These are phyloP conservation scores for Mus spicilegus DNA, from an alignment of 2,113 vertebrate species.

Conservation along the genomic window DNA sequence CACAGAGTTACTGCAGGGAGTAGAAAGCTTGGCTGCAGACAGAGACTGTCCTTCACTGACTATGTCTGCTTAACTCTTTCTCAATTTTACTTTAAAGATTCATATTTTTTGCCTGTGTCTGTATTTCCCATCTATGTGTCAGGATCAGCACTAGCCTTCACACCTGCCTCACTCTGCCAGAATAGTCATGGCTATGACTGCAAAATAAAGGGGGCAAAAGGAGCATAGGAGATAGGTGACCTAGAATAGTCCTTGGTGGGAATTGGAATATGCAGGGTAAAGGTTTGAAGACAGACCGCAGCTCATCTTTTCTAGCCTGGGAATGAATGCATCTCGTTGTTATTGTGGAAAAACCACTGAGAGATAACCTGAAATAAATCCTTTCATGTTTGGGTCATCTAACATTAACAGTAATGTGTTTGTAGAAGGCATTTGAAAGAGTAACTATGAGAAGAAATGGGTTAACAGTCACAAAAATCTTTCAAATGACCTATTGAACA, in stretches of 20 bases:
- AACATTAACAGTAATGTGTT: not conserved
- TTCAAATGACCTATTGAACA: not conserved
- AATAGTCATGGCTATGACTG: not conserved
- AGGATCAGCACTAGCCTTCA: not conserved
- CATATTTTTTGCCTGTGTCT: not conserved
- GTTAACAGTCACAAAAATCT: not conserved
- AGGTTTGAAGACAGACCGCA: not conserved
- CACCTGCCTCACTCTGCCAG: not conserved
- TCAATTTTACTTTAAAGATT: not conserved
- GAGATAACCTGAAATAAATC: not conserved
- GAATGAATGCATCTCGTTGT: not conserved
- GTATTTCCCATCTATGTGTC: not conserved
- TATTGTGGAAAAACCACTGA: not conserved
- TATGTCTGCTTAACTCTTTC: not conserved
- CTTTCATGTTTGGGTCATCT: not conserved
- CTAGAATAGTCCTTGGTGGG: not conserved
- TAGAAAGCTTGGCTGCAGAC: not conserved
- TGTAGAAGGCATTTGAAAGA: not conserved
- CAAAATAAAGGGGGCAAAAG: not conserved
- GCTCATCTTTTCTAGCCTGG: not conserved
- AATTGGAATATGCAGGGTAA: not conserved
- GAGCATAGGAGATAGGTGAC: not conserved
- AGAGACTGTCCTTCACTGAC: not conserved
- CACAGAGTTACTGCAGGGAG: not conserved
- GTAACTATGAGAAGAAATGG: not conserved